A percentile compares a stretch with the other conserved stretches of the same genome.
Evolutionary conservation across 2,888 invertebrate genomes (phyloP).

Genomic region (Mechanitis messenoides): DNA sequence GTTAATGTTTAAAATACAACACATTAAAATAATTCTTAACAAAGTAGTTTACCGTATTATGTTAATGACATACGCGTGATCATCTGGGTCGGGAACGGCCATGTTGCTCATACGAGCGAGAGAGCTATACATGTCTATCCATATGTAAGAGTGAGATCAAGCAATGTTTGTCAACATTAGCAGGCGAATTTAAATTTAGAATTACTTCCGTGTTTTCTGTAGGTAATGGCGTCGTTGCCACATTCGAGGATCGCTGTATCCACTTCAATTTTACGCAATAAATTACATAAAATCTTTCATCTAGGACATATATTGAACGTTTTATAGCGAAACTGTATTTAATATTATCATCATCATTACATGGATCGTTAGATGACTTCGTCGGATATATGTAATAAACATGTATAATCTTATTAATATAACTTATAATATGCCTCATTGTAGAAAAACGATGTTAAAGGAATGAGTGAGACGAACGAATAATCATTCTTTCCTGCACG

Average conservation of each 20-base stretch:
- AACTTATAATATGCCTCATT: too few relatives aligned
- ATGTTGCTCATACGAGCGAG: slow-evolving; percentile 27
- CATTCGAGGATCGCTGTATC: slow-evolving; percentile 27
- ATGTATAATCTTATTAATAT: too few relatives aligned
- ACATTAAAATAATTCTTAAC: not conserved
- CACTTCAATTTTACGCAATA: slow-evolving; percentile 15
- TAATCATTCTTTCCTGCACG: too few relatives aligned
- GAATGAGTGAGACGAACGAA: too few relatives aligned
- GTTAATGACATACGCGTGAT: slow-evolving; percentile 19
- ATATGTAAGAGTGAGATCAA: slow-evolving; percentile 36
- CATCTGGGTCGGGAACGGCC: slow-evolving; percentile 28
- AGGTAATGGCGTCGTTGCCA: slow-evolving; percentile 27
- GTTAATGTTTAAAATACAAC: slow-evolving; percentile 11
- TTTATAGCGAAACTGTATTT: too few relatives aligned
- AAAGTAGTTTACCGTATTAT: slow-evolving; percentile 12
- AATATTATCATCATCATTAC: too few relatives aligned
- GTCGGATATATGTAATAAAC: too few relatives aligned
- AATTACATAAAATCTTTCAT: slow-evolving; percentile 3
- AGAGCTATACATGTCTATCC: slow-evolving; percentile 17
- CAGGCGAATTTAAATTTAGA: slow-evolving; percentile 51
- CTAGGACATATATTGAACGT: not conserved
- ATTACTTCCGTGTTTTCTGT: slow-evolving; percentile 36
- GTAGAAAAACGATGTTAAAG: too few relatives aligned
- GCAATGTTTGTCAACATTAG: slow-evolving; percentile 60
- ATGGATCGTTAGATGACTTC: too few relatives aligned